Evolutionary conservation across 2,113 vertebrate genomes (phyloP).

Genomic region (Cichladusa arquata): DNA sequence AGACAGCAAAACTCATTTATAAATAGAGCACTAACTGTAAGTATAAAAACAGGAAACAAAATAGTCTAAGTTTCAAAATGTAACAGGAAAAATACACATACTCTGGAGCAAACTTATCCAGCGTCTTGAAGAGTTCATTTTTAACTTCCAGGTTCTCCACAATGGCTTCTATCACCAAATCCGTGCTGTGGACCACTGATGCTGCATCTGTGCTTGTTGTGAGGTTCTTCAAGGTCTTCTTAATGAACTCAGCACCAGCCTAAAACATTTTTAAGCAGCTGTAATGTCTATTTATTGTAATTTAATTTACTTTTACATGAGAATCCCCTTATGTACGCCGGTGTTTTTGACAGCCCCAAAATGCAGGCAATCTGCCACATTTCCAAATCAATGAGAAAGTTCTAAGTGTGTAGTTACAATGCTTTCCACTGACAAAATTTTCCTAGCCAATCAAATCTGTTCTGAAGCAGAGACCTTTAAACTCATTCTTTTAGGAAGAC

Average conservation of each 20-base stretch:
- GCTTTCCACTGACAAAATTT: not conserved
- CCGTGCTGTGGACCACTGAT: constrained; percentile 79
- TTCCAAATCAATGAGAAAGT: not conserved
- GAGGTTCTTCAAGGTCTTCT: constrained; percentile 84
- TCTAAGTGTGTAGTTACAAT: not conserved
- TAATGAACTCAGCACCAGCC: constrained; percentile 85
- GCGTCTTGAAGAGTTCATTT: constrained; percentile 84
- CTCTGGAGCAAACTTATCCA: constrained; percentile 92
- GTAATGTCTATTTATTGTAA: not conserved
- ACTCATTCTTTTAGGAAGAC: not conserved
- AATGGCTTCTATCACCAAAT: constrained; percentile 95
- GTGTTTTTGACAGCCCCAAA: not conserved
- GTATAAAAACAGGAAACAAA: not conserved
- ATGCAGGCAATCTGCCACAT: not conserved
- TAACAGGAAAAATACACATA: constrained; percentile 69
- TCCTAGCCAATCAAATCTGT: not conserved
- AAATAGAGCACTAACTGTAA: not conserved
- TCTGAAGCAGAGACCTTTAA: not conserved
- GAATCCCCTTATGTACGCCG: not conserved
- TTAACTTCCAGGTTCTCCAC: constrained; percentile 91
- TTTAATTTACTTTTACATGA: not conserved
- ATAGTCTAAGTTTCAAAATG: not conserved
- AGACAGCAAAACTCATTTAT: not conserved
- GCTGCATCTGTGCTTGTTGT: constrained; percentile 81
- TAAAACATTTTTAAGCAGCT: constrained; percentile 54